A percentile compares a stretch with the other conserved stretches of the same genome.
Conservation (phyloP, 2,113 vertebrate species). For the Lasiurus cinereus region DNA sequence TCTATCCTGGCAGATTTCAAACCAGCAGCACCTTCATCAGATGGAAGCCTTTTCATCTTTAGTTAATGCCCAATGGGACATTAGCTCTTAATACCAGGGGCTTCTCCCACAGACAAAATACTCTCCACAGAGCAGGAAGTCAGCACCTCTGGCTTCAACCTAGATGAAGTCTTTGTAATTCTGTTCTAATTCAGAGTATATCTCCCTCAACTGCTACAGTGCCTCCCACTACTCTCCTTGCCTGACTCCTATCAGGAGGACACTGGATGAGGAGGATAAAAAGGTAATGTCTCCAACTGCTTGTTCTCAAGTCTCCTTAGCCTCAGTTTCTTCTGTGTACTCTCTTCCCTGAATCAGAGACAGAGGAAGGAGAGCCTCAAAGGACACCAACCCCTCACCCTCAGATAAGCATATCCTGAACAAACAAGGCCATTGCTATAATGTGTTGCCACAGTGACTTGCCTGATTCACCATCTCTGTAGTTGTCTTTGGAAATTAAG, state of each 20-base stretch:
- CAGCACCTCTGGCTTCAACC: neutral
- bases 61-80: neutral
- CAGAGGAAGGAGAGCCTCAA: neutral
- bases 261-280: neutral
- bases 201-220: neutral
- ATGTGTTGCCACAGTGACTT: neutral
- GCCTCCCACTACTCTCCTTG: neutral
- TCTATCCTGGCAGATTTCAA: neutral
- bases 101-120: neutral
- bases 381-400: neutral
- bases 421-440: neutral
- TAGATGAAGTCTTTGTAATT: neutral
- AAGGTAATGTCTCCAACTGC: neutral
- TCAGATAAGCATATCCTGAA: neutral
- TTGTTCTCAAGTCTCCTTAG: neutral
- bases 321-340: neutral
- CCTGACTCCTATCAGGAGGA: neutral
- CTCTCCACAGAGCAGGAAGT: neutral
- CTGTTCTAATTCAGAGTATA: neutral
- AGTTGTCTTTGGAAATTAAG: neutral
- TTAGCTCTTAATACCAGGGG: neutral
- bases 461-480: neutral
- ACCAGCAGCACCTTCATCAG: neutral
- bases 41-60: neutral
- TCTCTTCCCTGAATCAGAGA: neutral